Base-by-base conservation (phyloP, 1,140 invertebrate species). In the Sitophilus oryzae region DNA sequence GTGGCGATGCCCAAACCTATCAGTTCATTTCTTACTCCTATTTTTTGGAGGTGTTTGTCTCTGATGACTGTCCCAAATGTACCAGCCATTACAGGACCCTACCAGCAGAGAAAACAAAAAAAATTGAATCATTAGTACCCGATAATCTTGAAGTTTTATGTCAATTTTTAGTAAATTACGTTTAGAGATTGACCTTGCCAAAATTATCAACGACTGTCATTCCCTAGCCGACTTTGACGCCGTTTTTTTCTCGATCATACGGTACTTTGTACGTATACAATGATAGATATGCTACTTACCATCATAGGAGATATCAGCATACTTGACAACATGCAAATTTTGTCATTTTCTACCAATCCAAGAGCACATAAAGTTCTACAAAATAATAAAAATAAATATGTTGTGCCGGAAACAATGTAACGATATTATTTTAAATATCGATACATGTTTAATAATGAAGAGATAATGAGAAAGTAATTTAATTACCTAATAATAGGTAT, bases 281-380 rank as follows among this genome's bases (percentile, higher is more conserved):
- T 40, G 9, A 18, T 14, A 40, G 5, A 8, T 16, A 16, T 16
- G 18, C 1, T 36, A 66, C 69, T 72, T 73, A 83, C 83, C 85
- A 89, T 89, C 2, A 89, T 70, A 0, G 87, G 86, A 0, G 85
- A 89, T 22, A 89, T 82, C 1, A 89, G 73, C 86, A 89, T 89
- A 64, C 83, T 86, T 23, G 86, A 86, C 3, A 88, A 83, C 20
- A 89, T 64, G 55, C 81, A 76, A 10, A 88, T 80, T 6, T 81
- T 82, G 60, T 82, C 89, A 66, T 89, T 84, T 68, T 93, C 89
- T 2, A 88, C 76, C 23, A 93, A 72, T 10, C 89, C 89, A 46
- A 91, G 75, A 5, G 82, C 76, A 11, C 78, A 77, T 9, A 80
- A 63, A 16, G 77, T 64, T 15, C 74, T 76, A 50, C 4, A 58